Evolutionary conservation across 2,113 vertebrate genomes (phyloP).

Genomic region (Oncorhynchus masou): DNA sequence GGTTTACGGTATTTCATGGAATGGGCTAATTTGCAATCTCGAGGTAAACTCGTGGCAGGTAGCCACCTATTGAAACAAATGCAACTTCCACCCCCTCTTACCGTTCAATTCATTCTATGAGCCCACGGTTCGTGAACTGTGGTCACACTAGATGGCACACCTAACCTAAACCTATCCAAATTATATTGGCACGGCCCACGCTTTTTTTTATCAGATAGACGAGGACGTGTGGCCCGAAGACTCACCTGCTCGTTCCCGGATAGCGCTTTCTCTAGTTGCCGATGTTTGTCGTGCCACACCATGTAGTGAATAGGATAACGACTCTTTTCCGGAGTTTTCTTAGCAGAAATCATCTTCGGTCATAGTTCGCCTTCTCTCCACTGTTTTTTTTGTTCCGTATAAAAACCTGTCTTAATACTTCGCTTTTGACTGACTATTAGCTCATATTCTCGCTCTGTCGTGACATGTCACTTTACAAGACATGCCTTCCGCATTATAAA

Average conservation of each 20-base stretch:
- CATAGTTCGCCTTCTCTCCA: slow-evolving; percentile 69
- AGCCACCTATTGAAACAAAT: no score
- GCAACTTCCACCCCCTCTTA: no score
- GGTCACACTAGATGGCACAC: no score
- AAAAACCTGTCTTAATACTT: not conserved
- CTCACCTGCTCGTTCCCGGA: slow-evolving; percentile 81
- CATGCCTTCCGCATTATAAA: not conserved
- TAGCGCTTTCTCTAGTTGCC: slow-evolving; percentile 84
- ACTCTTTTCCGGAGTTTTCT: slow-evolving; percentile 86
- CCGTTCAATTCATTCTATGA: no score
- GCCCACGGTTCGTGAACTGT: no score
- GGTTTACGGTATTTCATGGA: no score
- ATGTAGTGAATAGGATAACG: slow-evolving; percentile 89
- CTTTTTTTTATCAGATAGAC: not conserved
- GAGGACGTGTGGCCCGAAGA: not conserved
- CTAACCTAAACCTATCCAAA: not conserved
- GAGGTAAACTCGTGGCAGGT: no score
- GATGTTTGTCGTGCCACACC: slow-evolving; percentile 86
- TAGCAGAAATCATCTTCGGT: slow-evolving; percentile 89
- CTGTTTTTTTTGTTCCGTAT: not conserved
- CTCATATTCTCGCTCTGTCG: slow-evolving; percentile 18
- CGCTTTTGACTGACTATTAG: slow-evolving; percentile 8
- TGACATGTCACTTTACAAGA: not conserved
- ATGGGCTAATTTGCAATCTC: no score
- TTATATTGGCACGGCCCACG: not conserved